Conservation (phyloP, 2,797 vertebrate genomes). For the Sebastes cheni region DNA sequence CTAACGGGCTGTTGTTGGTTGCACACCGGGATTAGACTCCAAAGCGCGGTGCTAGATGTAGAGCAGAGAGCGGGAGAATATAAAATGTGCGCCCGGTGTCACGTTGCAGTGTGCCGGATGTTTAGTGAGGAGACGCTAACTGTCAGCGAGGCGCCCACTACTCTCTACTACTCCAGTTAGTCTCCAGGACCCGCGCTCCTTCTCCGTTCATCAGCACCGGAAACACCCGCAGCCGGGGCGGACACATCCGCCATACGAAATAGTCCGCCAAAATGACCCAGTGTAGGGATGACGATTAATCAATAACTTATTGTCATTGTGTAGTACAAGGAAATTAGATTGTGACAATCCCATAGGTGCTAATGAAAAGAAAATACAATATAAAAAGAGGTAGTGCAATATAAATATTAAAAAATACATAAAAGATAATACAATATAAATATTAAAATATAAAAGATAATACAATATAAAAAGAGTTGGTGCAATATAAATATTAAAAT, state of each 20-base stretch:
- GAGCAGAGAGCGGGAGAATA: accelerated
- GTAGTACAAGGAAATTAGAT: too few species aligned
- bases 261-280: conserved; percentile 62
- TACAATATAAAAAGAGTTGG: too few species aligned
- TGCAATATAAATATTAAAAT: too few species aligned
- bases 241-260: conserved; percentile 73
- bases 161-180: not conserved
- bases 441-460: too few species aligned
- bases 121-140: not conserved
- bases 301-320: not conserved
- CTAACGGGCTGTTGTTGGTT: conserved; percentile 1
- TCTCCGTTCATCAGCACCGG: conserved; percentile 40
- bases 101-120: not conserved
- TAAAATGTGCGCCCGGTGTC: not conserved
- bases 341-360: too few species aligned
- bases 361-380: too few species aligned
- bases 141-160: not conserved
- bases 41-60: not conserved
- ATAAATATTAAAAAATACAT: too few species aligned
- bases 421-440: too few species aligned
- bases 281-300: not conserved
- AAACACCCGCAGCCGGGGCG: conserved; percentile 7
- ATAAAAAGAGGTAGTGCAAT: too few species aligned
- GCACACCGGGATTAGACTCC: not conserved
- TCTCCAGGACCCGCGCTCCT: conserved; percentile 51